Evolutionary conservation across 2,113 vertebrate genomes (phyloP), one percentile per base, ranked within the genome.

Genomic region (Gopherus flavomarginatus): DNA sequence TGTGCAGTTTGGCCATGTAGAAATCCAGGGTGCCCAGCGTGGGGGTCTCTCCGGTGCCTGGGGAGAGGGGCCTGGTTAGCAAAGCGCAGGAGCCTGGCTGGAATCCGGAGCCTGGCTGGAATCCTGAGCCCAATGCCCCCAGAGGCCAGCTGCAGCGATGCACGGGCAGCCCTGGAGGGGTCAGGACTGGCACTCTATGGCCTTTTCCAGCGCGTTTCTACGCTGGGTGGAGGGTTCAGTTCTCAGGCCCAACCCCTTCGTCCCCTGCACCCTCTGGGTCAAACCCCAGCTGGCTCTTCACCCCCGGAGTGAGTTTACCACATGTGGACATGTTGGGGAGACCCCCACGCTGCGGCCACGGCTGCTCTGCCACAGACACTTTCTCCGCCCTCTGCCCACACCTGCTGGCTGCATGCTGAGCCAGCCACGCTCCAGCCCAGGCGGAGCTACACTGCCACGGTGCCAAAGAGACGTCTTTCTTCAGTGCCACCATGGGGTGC

Each of bases 31-130:
- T 99, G 85, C 98, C 98, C 86, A 99, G 97, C 0, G 99, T 99
- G 2, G 99, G 99, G 0, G 99, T 99, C 94, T 99, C 99, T 14
- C 99, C 99, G 0, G 99, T 99, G 69, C 99, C 99, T 99, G 86
- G 14, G 38, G 57, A 57, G 2, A 3, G 42, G 50, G 82, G 69
- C 47, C 21, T 42, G 5, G 49, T 96, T 2, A 96, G 50, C 44
- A 31, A 38, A 1, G 14, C 1, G 11, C 56, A 26, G 8, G 59
- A 17, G 7, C 21, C 82, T 2, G 26, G 56, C 56, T 4, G 9
- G 24, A 57, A 24, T 26, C 24, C 56, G 11, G 10, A 57, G 56
- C 31, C 62, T 2, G 26, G 56, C 56, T 4, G 9, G 24, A 57
- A 24, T 26, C 24, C 56, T 11, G 10, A 57, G 56, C 31, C 62